Percentiles rank a stretch among this genome's conserved stretches.
Conservation (phyloP, 92 coral and sea anemone species). For the Phenganax stokvisi region DNA sequence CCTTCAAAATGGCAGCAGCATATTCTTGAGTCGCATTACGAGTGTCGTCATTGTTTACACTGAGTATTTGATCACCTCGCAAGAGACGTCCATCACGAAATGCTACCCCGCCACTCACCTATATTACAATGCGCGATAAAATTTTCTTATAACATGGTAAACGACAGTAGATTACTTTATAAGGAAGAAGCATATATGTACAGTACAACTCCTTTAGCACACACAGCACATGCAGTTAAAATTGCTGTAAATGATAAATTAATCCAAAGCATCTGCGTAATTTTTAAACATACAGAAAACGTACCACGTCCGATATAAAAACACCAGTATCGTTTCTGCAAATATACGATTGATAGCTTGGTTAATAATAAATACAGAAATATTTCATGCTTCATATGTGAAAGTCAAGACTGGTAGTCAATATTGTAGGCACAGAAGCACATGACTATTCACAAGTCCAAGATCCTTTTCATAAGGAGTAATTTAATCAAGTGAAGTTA, state of each 20-base stretch:
- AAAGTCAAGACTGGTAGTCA: too few relatives aligned
- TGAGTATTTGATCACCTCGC: slow-evolving; percentile 91
- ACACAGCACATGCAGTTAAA: not conserved
- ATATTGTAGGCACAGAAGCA: too few relatives aligned
- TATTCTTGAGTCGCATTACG: slow-evolving; percentile 80
- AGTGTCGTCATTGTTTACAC: slow-evolving; percentile 88
- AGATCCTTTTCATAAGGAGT: not conserved
- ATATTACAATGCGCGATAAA: not conserved
- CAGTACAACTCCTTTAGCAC: not conserved
- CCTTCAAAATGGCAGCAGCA: slow-evolving; percentile 85
- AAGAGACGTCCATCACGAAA: slow-evolving; percentile 76
- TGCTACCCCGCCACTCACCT: slow-evolving; percentile 95
- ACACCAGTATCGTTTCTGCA: slow-evolving; percentile 86
- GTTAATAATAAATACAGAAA: not conserved
- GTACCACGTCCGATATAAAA: slow-evolving; percentile 91
- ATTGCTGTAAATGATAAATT: not conserved
- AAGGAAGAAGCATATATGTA: too few relatives aligned
- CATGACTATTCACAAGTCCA: too few relatives aligned
- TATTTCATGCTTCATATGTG: not conserved
- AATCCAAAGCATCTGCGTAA: not conserved
- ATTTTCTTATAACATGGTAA: not conserved
- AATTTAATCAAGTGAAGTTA: too few relatives aligned
- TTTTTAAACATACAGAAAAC: slow-evolving; percentile 23
- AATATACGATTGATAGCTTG: not conserved
- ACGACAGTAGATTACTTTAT: too few relatives aligned